Conservation (phyloP, 2,888 invertebrate genomes). For the Rhodophaea formosa region DNA sequence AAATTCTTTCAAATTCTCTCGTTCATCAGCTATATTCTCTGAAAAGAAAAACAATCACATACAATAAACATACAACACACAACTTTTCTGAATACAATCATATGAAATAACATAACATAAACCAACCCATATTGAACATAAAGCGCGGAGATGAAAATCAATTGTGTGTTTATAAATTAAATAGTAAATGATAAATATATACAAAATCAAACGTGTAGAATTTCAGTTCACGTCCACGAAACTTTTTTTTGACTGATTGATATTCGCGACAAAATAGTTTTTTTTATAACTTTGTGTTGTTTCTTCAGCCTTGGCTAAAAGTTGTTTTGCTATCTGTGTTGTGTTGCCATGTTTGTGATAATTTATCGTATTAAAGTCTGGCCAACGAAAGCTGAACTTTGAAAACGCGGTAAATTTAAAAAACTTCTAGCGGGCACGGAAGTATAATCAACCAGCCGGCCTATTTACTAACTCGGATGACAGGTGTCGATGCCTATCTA, state of each 20-base stretch:
- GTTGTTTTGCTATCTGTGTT: too few relatives aligned
- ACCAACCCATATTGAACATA: conserved; percentile 45
- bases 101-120: conserved; percentile 2
- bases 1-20: conserved; percentile 84
- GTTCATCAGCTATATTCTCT: conserved; percentile 57
- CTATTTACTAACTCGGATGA: too few relatives aligned
- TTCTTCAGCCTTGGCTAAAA: too few relatives aligned
- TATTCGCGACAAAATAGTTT: too few relatives aligned
- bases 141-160: background rate
- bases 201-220: background rate
- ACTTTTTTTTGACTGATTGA: background rate
- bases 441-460: too few relatives aligned
- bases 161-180: conserved; percentile 17
- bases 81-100: background rate
- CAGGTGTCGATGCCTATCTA: too few relatives aligned
- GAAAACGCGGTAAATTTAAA: too few relatives aligned
- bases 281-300: too few relatives aligned
- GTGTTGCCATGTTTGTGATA: too few relatives aligned
- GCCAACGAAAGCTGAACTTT: too few relatives aligned
- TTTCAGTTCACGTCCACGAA: background rate
- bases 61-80: background rate
- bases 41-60: conserved; percentile 24
- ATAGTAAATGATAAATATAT: conserved; percentile 14
- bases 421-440: too few relatives aligned
- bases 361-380: too few relatives aligned